Evolutionary conservation across 2,888 invertebrate genomes (phyloP), one percentile per base, ranked within the genome.

Genomic region (Aphidoletes aphidimyza): DNA sequence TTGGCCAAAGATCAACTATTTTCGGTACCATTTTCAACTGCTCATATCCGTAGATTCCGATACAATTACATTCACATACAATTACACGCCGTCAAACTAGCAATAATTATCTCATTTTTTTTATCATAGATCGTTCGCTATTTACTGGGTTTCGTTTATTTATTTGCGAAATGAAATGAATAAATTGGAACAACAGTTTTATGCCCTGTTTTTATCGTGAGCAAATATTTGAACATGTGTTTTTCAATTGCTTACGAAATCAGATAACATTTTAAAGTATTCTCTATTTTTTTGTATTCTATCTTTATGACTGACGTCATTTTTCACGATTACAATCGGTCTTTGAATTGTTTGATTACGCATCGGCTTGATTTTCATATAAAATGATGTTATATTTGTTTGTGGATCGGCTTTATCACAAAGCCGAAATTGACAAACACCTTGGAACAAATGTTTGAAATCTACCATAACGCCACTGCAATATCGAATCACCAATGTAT

Each of bases 281-380:
- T 30, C 14, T 69, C n/a, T n/a, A n/a, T n/a, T n/a, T n/a, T n/a
- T n/a, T n/a, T n/a, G n/a, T n/a, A n/a, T n/a, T n/a, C n/a, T n/a
- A n/a, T n/a, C 30, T 30, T 69, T 69, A 69, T 69, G 69, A 69
- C 30, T 30, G 69, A 69, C 69, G 69, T 69, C 69, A 69, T 11
- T 11, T 69, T n/a, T 54, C 14, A 34, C 26, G 30, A 30, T 14
- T 69, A 69, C 30, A 30, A 69, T 69, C 11, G 30, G 69, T 22
- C 22, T 0, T n/a, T n/a, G n/a, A 6, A 22, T 6, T 11, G 54
- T 8, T 26, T 19, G 47, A 17, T 47, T 47, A 19, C 2, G 17
- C 47, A 17, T n/a, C n/a, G n/a, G n/a, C n/a, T n/a, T n/a, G n/a
- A n/a, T n/a, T n/a, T n/a, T n/a, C n/a, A n/a, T n/a, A n/a, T n/a